Base-by-base conservation (phyloP, 1,140 invertebrate genomes). In the Chironomus tepperi region DNA sequence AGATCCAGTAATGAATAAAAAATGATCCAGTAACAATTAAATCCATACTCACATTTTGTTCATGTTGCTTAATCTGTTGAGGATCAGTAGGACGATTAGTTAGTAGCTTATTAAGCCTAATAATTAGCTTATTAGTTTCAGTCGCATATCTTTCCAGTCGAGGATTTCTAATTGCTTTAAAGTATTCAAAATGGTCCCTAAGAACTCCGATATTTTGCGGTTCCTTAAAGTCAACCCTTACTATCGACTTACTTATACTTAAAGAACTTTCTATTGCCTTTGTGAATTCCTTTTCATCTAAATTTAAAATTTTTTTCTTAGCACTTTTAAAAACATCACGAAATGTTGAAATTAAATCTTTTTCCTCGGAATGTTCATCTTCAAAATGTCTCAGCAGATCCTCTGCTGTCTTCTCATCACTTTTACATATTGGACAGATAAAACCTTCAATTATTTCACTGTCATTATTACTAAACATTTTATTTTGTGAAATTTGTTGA, bases 51-150 rank as follows among this genome's bases (percentile, higher is more conserved):
- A 86, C 84, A 77, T 86, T 85, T 78, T 89, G 87, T 79, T 89
- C 88, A 80, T 88, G 84, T 87, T 94, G 89, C 89, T 95, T 96
- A 77, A 93, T 87, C 81, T 93, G 92, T 34, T 88, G 85, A 15
- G 91, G 88, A 81, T 96, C 94, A 75, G 84, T 84, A 9, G 95
- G 93, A 81, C 92, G 88, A 80, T 96, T 92, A 77, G 87, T 86
- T 7, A 98, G 85, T 76, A 99, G 84, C 83, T 96, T 97, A 84
- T 98, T 95, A 77, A 99, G 81, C 78, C 97, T 86, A 79, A 98
- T 97, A 42, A 98, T 86, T 16, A 98, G 83, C 82, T 97, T 98
- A 83, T 99, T 99, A 1, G 96, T 98, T 84, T 98, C 95, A 24
- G 93, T 90, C 0, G 95, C 92, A 84, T 93, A 94, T 80, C 93